Evolutionary conservation across 2,797 vertebrate genomes (phyloP).

Genomic region (Tokudaia muenninki): DNA sequence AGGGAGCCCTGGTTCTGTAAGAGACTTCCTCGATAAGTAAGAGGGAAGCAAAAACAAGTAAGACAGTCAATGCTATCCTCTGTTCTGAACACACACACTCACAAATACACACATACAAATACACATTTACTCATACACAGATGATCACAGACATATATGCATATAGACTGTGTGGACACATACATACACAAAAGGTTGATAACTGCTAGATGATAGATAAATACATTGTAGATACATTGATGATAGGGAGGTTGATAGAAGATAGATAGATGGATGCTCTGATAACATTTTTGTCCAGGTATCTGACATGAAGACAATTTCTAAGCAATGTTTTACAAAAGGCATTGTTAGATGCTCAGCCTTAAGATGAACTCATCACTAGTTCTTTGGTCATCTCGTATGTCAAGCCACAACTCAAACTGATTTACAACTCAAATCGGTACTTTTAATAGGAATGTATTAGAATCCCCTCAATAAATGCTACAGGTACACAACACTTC

Average conservation of each 20-base stretch:
- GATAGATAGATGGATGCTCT: background rate
- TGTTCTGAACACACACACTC: too few relatives aligned
- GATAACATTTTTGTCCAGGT: background rate
- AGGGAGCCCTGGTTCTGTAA: background rate
- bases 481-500: background rate
- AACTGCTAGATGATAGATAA: background rate
- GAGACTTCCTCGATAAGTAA: background rate
- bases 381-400: background rate
- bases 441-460: slow-evolving; percentile 33
- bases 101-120: background rate
- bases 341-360: slow-evolving; percentile 13
- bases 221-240: background rate
- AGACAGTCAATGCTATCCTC: background rate
- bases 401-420: background rate
- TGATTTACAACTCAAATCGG: background rate
- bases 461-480: slow-evolving; percentile 14
- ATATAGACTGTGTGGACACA: background rate
- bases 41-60: background rate
- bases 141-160: background rate
- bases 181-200: background rate
- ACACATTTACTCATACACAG: background rate
- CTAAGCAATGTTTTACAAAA: slow-evolving; percentile 45
- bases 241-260: background rate
- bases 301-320: slow-evolving; percentile 1
- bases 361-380: background rate